Evolutionary conservation across 2,888 invertebrate species (phyloP).

Genomic region (Nomada ferruginata): DNA sequence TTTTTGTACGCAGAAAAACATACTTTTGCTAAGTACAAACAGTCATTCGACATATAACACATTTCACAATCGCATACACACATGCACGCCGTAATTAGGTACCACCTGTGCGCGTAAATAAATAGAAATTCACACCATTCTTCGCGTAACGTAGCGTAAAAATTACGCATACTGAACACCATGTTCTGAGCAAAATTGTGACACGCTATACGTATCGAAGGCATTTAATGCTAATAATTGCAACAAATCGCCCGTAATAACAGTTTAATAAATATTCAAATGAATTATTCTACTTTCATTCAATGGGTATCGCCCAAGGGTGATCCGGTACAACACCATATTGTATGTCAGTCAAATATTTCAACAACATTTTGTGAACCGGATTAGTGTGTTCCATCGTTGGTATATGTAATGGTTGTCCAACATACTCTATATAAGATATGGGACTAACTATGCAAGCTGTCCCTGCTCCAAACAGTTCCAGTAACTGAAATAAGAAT

Average conservation of each 20-base stretch:
- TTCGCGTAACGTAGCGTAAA: not conserved
- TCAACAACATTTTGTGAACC: conserved; percentile 90
- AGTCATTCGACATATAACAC: conserved; percentile 7
- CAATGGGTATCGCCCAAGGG: conserved; percentile 90
- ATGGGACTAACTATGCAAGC: conserved; percentile 98
- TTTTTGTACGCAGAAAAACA: conserved; percentile 9
- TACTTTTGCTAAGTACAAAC: conserved; percentile 19
- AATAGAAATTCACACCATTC: conserved; percentile 34
- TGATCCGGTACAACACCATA: conserved; percentile 92
- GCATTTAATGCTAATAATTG: conserved; percentile 10
- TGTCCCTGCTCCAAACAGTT: conserved; percentile 99
- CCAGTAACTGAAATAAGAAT: conserved; percentile 90
- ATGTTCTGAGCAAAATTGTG: not conserved
- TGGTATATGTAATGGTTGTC: conserved; percentile 88
- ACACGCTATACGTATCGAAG: not conserved
- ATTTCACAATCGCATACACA: not conserved
- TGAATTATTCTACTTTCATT: conserved; percentile 78
- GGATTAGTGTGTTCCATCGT: conserved; percentile 90
- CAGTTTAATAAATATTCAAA: conserved; percentile 38
- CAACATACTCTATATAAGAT: conserved; percentile 92
- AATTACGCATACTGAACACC: not conserved
- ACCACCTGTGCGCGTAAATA: conserved; percentile 30
- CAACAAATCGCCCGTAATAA: not conserved
- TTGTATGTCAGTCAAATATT: conserved; percentile 94
- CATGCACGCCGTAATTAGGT: not conserved